These are phyloP conservation scores for Aspidiotus rigidus DNA, from an alignment of 2,888 invertebrate genomes.

Conservation along the genomic window DNA sequence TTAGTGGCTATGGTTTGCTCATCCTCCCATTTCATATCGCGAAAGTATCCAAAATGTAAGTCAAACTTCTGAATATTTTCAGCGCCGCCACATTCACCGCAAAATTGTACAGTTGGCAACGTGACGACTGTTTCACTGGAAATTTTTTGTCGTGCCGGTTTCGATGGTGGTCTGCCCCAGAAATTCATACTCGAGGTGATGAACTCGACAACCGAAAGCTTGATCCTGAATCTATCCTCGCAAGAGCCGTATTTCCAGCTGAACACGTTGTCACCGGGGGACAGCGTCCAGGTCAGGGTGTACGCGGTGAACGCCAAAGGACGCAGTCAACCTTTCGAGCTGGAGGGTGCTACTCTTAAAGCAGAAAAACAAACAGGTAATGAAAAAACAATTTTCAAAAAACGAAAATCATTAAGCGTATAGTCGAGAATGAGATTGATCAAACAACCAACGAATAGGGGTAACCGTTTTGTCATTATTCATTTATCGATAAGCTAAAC, in stretches of 20 bases:
- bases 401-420: too few relatives aligned
- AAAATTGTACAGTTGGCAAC: slow-evolving; percentile 66
- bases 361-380: slow-evolving; percentile 68
- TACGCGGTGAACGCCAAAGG: slow-evolving; percentile 78
- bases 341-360: slow-evolving; percentile 67
- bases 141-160: slow-evolving; percentile 60
- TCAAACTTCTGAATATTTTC: slow-evolving; percentile 35
- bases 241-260: slow-evolving; percentile 54
- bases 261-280: slow-evolving; percentile 66
- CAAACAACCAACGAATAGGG: too few relatives aligned
- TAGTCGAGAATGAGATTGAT: too few relatives aligned
- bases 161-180: slow-evolving; percentile 69
- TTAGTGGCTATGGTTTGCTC: too few relatives aligned
- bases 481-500: too few relatives aligned
- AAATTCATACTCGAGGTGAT: slow-evolving; percentile 65
- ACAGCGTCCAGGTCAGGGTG: slow-evolving; percentile 64
- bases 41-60: too few relatives aligned
- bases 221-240: slow-evolving; percentile 32
- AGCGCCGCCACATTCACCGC: slow-evolving; percentile 67
- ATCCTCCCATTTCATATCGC: too few relatives aligned
- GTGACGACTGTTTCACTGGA: slow-evolving; percentile 67
- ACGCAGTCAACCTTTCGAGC: slow-evolving; percentile 59
- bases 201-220: slow-evolving; percentile 45
- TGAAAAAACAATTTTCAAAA: background rate
- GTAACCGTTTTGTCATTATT: too few relatives aligned